Evolutionary conservation across 2,797 vertebrate species (phyloP).

Genomic region (Columba guinea): DNA sequence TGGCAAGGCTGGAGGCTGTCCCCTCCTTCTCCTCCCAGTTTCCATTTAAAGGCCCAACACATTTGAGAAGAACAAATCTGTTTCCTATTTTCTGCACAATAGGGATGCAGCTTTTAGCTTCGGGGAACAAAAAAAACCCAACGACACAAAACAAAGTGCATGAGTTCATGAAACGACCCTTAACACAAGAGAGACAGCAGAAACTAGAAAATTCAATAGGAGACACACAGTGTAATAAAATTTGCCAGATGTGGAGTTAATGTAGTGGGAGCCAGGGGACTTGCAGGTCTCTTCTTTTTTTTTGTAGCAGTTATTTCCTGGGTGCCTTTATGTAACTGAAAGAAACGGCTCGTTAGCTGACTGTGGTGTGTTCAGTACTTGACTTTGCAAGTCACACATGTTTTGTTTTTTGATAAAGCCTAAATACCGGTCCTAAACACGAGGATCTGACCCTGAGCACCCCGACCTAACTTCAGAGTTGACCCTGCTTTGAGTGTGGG

Average conservation of each 20-base stretch:
- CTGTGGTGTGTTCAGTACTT: not conserved
- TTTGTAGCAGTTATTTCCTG: not conserved
- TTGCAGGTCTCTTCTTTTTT: not conserved
- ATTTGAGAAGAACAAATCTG: constrained; percentile 13
- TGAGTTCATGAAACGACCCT: constrained; percentile 18
- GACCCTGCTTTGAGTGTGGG: not conserved
- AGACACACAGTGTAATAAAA: not conserved
- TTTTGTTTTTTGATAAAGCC: not conserved
- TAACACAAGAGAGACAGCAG: not conserved
- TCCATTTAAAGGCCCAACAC: constrained; percentile 25
- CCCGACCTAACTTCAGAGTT: not conserved
- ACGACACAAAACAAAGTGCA: constrained; percentile 2
- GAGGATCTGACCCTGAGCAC: not conserved
- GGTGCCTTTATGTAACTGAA: not conserved
- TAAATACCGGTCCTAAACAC: not conserved
- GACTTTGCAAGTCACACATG: not conserved
- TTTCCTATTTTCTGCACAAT: constrained; percentile 62
- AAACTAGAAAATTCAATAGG: not conserved
- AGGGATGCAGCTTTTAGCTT: constrained; percentile 27
- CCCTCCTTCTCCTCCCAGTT: constrained; percentile 9
- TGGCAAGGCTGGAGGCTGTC: constrained; percentile 19
- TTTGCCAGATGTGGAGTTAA: not conserved
- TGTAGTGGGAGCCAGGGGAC: not conserved
- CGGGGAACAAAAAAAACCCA: not conserved
- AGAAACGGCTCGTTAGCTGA: not conserved